Evolutionary conservation across 2,113 vertebrate genomes (phyloP).

Genomic region (Diglossa brunneiventris): DNA sequence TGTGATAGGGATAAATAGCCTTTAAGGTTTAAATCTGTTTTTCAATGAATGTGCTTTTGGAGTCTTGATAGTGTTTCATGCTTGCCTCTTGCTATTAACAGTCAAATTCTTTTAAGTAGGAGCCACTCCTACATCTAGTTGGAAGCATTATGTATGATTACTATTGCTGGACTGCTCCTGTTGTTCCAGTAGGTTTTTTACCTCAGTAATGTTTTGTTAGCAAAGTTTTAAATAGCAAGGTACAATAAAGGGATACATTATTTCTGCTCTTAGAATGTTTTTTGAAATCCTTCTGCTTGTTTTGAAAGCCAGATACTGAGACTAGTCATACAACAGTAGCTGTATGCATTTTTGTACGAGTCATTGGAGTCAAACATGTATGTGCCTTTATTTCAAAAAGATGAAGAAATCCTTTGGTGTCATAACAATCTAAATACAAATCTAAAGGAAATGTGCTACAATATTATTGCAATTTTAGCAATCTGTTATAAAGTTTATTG

Average conservation of each 20-base stretch:
- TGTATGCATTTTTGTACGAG: not conserved
- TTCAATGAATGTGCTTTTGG: not conserved
- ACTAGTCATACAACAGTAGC: not conserved
- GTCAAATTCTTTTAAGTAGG: not conserved
- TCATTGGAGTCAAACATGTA: not conserved
- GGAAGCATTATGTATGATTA: not conserved
- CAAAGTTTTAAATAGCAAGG: not conserved
- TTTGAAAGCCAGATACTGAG: not conserved
- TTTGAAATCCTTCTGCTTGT: not conserved
- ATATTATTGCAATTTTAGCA: not conserved
- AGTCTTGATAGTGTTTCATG: not conserved
- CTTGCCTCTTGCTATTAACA: not conserved
- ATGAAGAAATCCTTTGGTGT: not conserved
- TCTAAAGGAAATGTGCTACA: not conserved
- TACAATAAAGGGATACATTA: not conserved
- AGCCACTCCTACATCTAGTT: not conserved
- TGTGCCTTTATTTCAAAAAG: not conserved
- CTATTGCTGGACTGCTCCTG: not conserved
- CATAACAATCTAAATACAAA: not conserved
- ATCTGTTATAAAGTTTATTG: slow-evolving; percentile 44
- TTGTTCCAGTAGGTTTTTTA: not conserved
- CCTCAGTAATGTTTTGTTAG: not conserved
- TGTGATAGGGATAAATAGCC: not conserved
- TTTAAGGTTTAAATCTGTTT: not conserved
- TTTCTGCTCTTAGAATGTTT: not conserved